Base-by-base conservation (phyloP, 2,888 invertebrate genomes). In the Fragum fragum region DNA sequence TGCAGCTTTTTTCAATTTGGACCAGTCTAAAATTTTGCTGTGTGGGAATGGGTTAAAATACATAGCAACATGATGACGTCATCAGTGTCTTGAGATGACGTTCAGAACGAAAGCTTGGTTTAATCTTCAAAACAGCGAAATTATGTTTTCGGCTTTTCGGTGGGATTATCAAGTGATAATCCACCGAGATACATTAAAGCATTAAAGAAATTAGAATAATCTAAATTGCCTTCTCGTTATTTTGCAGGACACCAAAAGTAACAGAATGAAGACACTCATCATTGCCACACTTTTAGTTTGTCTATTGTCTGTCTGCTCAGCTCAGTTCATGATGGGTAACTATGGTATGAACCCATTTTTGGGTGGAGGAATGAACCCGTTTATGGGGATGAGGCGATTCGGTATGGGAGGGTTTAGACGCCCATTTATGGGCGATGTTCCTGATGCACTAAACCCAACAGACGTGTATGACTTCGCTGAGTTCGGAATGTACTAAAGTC, bases 211-310 rank as follows among this genome's bases (percentile, higher is more conserved):
- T n/a, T n/a, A n/a, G n/a, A n/a, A n/a, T n/a, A n/a, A n/a, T n/a
- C n/a, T n/a, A n/a, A 36, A 36, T 47, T 47, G 5, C 16, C 47
- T 47, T 47, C 14, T 47, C 14, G 14, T 47, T 36, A 36, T 36
- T 36, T n/a, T 47, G 14, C 47, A 47, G 47, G 14, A 47, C n/a
- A n/a, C 16, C 47, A 47, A 47, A 47, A 18, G n/a, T 14, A 32
- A 29, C 18, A 61, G 7, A 32, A 61, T 61, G 61, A 61, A 32
- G 61, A 16, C 32, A 6, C n/a, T 61, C 18, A n/a, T 61, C 11
- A 7, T 32, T 32, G 61, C 61, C 32, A n/a, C 61, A 14, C 29
- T 61, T 32, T 29, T 61, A 11, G 61, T 61, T 28, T 61, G 61
- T n/a, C 6, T 61, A n/a, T 32, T 61, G 29, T 61, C 61, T 1